Evolutionary conservation across 64 coral and sea anemone species (phyloP).

Genomic region (Astreopora myriophthalma): DNA sequence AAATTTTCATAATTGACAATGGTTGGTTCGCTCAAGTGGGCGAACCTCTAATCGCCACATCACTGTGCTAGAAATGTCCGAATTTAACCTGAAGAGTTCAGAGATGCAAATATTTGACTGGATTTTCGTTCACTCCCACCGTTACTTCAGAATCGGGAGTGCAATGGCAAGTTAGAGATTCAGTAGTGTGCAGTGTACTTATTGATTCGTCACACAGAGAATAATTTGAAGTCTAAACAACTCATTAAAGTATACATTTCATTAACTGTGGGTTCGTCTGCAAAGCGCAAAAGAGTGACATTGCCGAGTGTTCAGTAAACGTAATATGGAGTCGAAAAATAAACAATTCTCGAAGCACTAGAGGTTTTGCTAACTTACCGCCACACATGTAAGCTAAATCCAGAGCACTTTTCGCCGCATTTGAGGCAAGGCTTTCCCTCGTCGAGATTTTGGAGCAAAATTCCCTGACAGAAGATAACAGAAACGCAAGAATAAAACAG

Average conservation of each 20-base stretch:
- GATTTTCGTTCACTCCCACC: background rate
- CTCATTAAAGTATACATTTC: constrained; percentile 10
- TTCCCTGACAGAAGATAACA: constrained; percentile 59
- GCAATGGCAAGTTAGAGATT: background rate
- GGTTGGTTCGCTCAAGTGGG: background rate
- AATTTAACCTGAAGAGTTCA: background rate
- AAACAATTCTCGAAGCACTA: constrained; percentile 14
- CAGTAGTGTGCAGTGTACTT: background rate
- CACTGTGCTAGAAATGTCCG: background rate
- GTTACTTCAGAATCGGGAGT: background rate
- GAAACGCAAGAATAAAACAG: background rate
- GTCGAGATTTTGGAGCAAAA: constrained; percentile 86
- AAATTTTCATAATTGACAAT: background rate
- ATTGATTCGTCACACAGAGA: constrained; percentile 4
- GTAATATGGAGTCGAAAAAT: constrained; percentile 22
- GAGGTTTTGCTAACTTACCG: constrained; percentile 66
- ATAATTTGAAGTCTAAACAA: constrained; percentile 30
- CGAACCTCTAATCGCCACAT: background rate
- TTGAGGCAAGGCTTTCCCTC: constrained; percentile 87
- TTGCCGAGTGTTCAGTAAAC: background rate
- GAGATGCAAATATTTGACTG: background rate
- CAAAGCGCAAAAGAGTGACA: background rate
- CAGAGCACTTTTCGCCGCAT: constrained; percentile 80
- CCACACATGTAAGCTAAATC: constrained; percentile 90
- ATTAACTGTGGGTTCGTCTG: background rate